phyloP scores from a whole-genome alignment of 2,113 vertebrate species.

The Dipodomys ordii region DNA sequence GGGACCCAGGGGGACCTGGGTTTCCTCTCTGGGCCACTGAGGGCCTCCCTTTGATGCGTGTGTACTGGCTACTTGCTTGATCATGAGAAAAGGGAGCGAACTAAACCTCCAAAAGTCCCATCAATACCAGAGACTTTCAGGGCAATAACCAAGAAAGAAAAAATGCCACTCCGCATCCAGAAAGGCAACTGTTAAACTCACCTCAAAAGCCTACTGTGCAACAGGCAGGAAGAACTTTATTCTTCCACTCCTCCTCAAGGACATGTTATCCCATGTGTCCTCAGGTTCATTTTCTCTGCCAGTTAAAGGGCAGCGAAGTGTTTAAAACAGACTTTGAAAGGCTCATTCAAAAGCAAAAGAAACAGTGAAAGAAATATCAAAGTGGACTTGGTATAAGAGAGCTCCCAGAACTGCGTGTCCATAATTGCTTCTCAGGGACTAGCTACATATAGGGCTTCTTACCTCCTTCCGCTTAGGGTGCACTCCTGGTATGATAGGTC shows the following conservation, averaged over 20 bases:
- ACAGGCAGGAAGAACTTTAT: fast-evolving
- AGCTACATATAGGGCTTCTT: too few species aligned
- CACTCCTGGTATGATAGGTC: too few species aligned
- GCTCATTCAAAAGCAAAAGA: background rate
- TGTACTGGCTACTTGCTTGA: too few species aligned
- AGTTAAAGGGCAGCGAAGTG: too few species aligned
- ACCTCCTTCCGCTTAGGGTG: too few species aligned
- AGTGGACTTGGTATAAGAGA: too few species aligned
- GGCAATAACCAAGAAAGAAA: background rate
- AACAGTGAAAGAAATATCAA: too few species aligned
- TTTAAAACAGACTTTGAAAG: background rate
- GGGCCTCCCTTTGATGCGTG: background rate
- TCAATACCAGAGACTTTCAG: background rate
- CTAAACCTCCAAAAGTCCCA: background rate
- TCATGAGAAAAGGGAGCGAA: too few species aligned
- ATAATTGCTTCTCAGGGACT: too few species aligned
- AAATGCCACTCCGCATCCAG: fast-evolving
- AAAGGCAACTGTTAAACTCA: too few species aligned
- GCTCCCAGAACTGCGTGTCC: too few species aligned
- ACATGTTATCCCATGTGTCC: background rate
- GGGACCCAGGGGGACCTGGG: background rate
- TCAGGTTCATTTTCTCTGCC: background rate
- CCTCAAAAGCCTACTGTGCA: fast-evolving
- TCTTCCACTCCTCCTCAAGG: background rate
- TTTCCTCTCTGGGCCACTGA: fast-evolving